Conservation (phyloP, 2,888 invertebrate species). For the Cistogaster globosa region DNA sequence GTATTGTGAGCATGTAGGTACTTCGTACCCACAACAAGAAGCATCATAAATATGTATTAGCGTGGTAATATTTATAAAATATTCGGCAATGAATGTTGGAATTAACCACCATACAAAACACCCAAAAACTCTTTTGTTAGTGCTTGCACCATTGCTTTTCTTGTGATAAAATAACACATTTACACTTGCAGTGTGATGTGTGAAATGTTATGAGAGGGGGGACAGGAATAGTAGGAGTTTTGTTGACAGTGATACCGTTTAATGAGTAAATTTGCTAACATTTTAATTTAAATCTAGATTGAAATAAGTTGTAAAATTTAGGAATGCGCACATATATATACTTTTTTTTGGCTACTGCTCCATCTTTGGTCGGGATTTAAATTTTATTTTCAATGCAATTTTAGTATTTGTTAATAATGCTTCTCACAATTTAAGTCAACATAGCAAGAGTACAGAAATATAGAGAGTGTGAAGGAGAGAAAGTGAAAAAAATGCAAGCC, state of each 20-base stretch:
- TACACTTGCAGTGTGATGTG: not conserved
- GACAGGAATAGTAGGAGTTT: not conserved
- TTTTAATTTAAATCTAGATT: not conserved
- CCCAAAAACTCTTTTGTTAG: constrained; percentile 4
- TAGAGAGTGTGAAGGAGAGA: not conserved
- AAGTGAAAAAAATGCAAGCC: not conserved
- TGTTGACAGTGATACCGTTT: not conserved
- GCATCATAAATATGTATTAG: not conserved
- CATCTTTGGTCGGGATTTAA: not conserved
- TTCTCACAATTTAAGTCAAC: not conserved
- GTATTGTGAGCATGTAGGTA: not conserved
- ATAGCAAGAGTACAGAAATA: not conserved
- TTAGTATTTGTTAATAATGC: not conserved
- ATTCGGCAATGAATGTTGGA: constrained; percentile 11
- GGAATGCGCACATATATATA: no score
- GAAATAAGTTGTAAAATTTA: not conserved
- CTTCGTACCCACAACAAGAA: no score
- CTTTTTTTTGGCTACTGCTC: no score
- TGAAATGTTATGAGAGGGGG: not conserved
- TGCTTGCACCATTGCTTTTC: constrained; percentile 3
- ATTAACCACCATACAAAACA: constrained; percentile 14
- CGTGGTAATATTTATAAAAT: not conserved
- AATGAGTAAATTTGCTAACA: not conserved
- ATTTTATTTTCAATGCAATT: not conserved
- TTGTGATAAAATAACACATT: constrained; percentile 1